A percentile compares a stretch with the other conserved stretches of the same genome.
Conservation (phyloP, 2,113 vertebrate genomes). For the Chelonoidis abingdonii region DNA sequence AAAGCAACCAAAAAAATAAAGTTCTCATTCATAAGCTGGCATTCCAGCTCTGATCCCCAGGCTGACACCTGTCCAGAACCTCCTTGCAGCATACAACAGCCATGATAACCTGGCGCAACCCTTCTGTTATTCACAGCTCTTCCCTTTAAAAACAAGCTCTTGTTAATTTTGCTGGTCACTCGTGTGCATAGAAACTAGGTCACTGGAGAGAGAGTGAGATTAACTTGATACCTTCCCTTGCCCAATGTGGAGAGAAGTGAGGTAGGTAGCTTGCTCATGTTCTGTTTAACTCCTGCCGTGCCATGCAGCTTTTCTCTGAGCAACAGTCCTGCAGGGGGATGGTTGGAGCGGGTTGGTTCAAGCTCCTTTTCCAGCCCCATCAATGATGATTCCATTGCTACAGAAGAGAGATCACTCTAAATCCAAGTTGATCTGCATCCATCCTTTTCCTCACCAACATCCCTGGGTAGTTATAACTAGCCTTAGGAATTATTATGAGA, state of each 20-base stretch:
- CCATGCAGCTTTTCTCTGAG: neutral
- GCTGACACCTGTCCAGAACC: too few species aligned
- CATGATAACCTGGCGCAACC: neutral
- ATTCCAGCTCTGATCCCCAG: neutral
- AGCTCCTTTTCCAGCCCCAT: neutral
- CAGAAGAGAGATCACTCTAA: neutral
- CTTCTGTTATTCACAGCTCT: neutral
- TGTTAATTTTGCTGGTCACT: neutral
- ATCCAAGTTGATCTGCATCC: too few species aligned
- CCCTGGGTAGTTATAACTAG: neutral
- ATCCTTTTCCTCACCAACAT: too few species aligned
- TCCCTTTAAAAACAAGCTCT: neutral
- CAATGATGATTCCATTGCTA: neutral
- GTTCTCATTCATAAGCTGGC: neutral
- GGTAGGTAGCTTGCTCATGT: neutral
- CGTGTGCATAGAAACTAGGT: neutral
- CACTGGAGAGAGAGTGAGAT: neutral
- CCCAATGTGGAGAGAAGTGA: neutral
- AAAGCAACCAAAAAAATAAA: neutral
- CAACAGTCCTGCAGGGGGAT: neutral
- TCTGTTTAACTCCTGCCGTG: neutral
- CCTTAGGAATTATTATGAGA: neutral
- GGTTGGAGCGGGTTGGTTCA: neutral
- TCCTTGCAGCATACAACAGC: neutral
- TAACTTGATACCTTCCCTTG: neutral